Percentiles rank a stretch among this genome's conserved stretches.
phyloP scores from a whole-genome alignment of 2,113 vertebrate species.

The Capreolus pygargus region DNA sequence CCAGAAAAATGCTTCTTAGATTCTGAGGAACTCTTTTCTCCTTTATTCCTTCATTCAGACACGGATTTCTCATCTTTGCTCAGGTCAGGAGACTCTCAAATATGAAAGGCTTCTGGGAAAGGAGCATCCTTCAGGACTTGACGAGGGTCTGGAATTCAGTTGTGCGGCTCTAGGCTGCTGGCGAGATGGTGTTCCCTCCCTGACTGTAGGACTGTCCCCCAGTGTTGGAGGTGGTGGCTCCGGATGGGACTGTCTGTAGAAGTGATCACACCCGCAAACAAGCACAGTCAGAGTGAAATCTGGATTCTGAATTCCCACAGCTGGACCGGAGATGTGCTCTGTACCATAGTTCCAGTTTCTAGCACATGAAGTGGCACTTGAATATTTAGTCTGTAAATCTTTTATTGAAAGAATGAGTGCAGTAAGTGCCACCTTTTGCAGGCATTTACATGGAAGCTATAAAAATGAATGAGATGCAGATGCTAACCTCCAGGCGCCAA shows the following conservation, averaged over 20 bases:
- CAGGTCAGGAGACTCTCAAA: neutral
- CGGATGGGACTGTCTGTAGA: neutral
- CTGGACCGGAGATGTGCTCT: neutral
- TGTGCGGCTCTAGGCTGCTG: neutral
- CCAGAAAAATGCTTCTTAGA: neutral
- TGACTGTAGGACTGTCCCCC: neutral
- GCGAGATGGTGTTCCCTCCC: neutral
- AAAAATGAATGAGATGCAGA: neutral
- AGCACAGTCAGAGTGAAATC: neutral
- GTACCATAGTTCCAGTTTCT: neutral
- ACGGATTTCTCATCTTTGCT: neutral
- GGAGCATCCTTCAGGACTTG: neutral
- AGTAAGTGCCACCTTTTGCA: neutral
- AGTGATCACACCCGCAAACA: neutral
- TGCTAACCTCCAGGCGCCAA: neutral
- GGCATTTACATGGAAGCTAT: neutral
- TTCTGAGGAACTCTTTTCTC: neutral
- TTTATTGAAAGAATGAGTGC: neutral
- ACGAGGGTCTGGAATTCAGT: neutral
- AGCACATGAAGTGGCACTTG: neutral
- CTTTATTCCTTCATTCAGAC: neutral
- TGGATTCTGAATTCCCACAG: neutral
- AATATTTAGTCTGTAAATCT: neutral
- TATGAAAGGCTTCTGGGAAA: neutral
- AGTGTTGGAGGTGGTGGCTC: neutral